phyloP scores from a whole-genome alignment of 2,797 vertebrate species.

The Oreortyx pictus region DNA sequence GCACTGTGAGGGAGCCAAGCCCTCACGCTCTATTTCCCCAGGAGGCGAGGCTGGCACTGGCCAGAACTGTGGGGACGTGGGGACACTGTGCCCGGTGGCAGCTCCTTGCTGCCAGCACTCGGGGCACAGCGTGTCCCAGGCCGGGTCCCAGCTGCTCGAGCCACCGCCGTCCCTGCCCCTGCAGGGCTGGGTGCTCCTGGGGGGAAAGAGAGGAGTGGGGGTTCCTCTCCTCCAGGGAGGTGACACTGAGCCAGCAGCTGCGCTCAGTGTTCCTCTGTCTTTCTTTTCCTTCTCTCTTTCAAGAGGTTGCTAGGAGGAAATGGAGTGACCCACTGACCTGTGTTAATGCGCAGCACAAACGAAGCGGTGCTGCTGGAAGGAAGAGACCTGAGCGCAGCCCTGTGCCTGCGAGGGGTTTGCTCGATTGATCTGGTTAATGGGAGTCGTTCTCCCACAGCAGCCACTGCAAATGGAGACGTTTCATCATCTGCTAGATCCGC shows the following conservation, averaged over 20 bases:
- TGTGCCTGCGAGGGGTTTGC: slow-evolving; percentile 65
- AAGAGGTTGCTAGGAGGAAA: slow-evolving; percentile 69
- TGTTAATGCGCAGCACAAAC: slow-evolving; percentile 51
- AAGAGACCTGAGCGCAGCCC: slow-evolving; percentile 39
- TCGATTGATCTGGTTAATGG: slow-evolving; percentile 33
- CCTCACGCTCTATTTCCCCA: not conserved
- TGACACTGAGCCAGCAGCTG: slow-evolving; percentile 47
- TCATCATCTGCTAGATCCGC: slow-evolving; percentile 13
- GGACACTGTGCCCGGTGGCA: not conserved
- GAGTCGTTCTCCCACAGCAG: slow-evolving; percentile 46
- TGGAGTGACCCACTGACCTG: slow-evolving; percentile 62
- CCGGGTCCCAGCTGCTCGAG: not conserved
- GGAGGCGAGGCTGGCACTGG: not conserved
- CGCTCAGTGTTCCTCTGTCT: slow-evolving; percentile 30
- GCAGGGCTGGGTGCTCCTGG: accelerated
- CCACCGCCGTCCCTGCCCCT: not conserved
- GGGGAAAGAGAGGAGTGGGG: not conserved
- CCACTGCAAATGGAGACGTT: slow-evolving; percentile 54
- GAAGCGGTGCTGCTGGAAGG: slow-evolving; percentile 27
- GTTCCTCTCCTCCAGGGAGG: not conserved
- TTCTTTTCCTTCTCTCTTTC: slow-evolving; percentile 8
- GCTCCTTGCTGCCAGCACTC: not conserved
- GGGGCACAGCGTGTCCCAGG: accelerated
- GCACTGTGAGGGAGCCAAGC: not conserved
- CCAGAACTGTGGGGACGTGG: not conserved